Evolutionary conservation across 2,113 vertebrate genomes (phyloP).

Genomic region (Siniperca knerii): DNA sequence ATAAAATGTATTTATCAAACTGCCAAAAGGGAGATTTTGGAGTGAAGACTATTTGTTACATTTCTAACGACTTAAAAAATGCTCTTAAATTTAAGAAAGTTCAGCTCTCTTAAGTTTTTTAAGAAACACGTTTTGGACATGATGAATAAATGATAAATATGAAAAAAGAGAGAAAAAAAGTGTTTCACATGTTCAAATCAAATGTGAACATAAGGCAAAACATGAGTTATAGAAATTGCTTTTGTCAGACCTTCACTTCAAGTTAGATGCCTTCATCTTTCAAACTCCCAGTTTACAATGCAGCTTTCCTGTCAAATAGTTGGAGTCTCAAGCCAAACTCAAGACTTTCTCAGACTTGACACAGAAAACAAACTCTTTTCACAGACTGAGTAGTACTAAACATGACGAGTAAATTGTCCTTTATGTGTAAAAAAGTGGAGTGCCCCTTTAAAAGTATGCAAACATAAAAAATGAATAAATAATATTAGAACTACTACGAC

Average conservation of each 20-base stretch:
- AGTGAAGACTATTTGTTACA: background rate
- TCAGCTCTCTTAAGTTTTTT: background rate
- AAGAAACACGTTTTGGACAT: background rate
- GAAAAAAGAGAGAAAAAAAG: background rate
- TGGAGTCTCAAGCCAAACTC: too few species aligned
- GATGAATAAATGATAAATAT: background rate
- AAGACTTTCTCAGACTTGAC: too few species aligned
- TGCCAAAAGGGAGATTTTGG: background rate
- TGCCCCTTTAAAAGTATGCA: too few species aligned
- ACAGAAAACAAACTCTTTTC: too few species aligned
- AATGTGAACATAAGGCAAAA: background rate
- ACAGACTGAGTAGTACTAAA: background rate
- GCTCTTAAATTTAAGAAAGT: background rate
- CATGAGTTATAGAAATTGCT: background rate
- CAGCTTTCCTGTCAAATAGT: background rate
- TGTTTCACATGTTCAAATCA: background rate
- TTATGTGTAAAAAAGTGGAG: too few species aligned
- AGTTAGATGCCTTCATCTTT: background rate
- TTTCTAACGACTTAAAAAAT: background rate
- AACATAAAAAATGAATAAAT: too few species aligned
- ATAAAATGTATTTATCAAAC: background rate
- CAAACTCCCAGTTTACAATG: background rate
- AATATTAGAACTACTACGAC: too few species aligned
- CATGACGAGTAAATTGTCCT: too few species aligned
- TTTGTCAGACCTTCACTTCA: background rate